Evolutionary conservation across 2,797 vertebrate genomes (phyloP).

Genomic region (Tragelaphus oryx): DNA sequence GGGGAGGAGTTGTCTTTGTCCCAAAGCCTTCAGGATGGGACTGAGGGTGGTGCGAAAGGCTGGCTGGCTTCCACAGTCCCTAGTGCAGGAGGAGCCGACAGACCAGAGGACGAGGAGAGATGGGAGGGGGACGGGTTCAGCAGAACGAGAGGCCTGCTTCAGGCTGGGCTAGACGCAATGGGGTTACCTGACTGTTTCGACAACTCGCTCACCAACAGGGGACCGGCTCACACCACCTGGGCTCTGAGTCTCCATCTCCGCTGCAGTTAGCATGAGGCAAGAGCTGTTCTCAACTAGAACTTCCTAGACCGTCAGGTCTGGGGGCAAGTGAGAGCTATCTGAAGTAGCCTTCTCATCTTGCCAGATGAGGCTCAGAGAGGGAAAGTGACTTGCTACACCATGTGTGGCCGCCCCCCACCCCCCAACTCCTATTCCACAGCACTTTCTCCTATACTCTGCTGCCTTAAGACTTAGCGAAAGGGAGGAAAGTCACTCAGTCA

Average conservation of each 20-base stretch:
- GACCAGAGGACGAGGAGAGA: not conserved
- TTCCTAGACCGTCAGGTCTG: not conserved
- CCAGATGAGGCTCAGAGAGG: not conserved
- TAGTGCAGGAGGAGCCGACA: not conserved
- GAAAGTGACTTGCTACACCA: not conserved
- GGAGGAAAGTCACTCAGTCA: too few relatives aligned
- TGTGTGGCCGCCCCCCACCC: fast-evolving
- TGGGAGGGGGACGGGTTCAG: fast-evolving
- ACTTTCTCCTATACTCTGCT: not conserved
- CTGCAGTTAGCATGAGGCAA: not conserved
- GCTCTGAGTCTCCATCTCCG: not conserved
- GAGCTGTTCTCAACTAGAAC: not conserved
- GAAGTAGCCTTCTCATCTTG: not conserved
- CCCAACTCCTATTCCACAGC: not conserved
- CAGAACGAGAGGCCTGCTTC: not conserved
- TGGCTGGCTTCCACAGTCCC: not conserved
- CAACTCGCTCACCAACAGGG: fast-evolving
- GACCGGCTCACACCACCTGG: not conserved
- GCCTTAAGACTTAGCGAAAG: not conserved
- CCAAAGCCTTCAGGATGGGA: not conserved
- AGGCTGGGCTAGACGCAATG: not conserved
- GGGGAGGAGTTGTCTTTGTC: not conserved
- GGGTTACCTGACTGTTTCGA: not conserved
- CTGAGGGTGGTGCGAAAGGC: not conserved
- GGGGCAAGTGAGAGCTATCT: not conserved